Conservation (phyloP, 1,140 invertebrate genomes). For the Penaeus japonicus region DNA sequence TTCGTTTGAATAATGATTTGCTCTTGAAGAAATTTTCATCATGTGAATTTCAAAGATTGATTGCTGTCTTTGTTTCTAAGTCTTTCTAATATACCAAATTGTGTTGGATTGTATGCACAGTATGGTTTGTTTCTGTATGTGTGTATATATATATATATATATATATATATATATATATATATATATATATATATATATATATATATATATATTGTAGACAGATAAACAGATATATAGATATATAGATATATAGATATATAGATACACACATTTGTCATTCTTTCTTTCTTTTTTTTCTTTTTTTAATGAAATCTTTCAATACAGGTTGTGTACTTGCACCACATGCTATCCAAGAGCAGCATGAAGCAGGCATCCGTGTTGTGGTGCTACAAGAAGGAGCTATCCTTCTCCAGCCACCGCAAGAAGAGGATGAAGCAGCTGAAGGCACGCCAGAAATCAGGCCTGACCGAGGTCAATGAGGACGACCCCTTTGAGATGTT, state of each 20-base stretch:
- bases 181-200: too few relatives aligned
- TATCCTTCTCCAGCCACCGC: constrained; percentile 88
- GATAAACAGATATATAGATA: too few relatives aligned
- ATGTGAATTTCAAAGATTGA: too few relatives aligned
- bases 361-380: constrained; percentile 92
- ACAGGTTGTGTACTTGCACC: constrained; percentile 93
- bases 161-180: too few relatives aligned
- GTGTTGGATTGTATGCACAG: too few relatives aligned
- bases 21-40: too few relatives aligned
- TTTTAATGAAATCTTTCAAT: constrained; percentile 54
- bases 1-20: constrained; percentile 30
- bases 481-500: constrained; percentile 98
- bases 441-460: constrained; percentile 86
- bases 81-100: too few relatives aligned
- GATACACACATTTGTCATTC: not conserved
- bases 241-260: constrained; percentile 23
- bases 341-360: constrained; percentile 94
- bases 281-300: constrained; percentile 43
- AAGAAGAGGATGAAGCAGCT: constrained; percentile 91
- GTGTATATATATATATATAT: too few relatives aligned
- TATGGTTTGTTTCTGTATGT: too few relatives aligned
- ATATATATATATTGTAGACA: too few relatives aligned
- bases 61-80: too few relatives aligned
- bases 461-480: constrained; percentile 87
- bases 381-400: constrained; percentile 99